A percentile compares a stretch with the other conserved stretches of the same genome.
These are phyloP conservation scores for Leptodactylus fallax DNA, from an alignment of 2,797 vertebrate genomes.

Conservation along the genomic window DNA sequence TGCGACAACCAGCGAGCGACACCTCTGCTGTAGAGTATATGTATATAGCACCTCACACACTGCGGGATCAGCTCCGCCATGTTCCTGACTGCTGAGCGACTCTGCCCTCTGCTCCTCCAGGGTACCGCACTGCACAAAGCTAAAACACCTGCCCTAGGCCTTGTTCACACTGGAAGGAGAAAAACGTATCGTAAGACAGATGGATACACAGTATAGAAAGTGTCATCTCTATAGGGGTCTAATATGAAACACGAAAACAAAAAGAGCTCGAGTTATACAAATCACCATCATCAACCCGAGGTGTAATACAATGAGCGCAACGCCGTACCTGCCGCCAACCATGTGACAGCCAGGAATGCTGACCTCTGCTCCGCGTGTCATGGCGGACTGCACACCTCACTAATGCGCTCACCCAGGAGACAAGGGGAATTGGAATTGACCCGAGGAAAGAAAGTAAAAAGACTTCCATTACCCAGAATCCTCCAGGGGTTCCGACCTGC, in stretches of 20 bases:
- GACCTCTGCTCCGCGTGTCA: neutral
- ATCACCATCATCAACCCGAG: too few species aligned
- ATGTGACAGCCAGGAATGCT: neutral
- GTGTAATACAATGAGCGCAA: too few species aligned
- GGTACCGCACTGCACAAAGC: neutral
- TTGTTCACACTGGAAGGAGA: neutral
- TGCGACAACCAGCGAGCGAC: too few species aligned
- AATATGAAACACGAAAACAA: too few species aligned
- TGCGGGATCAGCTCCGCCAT: neutral
- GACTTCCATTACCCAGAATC: neutral
- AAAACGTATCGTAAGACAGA: neutral
- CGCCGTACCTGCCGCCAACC: too few species aligned
- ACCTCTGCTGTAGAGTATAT: neutral
- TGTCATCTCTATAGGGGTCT: too few species aligned
- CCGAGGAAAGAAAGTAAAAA: slow-evolving; percentile 26
- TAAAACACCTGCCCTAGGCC: neutral
- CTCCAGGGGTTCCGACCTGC: slow-evolving; percentile 19
- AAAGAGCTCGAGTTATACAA: too few species aligned
- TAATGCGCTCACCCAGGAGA: slow-evolving; percentile 15
- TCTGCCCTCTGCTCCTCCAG: neutral
- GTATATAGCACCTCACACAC: neutral
- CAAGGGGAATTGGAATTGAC: slow-evolving; percentile 18
- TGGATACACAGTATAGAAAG: too few species aligned
- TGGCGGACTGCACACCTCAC: neutral
- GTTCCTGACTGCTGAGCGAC: neutral